Percentiles rank a stretch among this genome's conserved stretches.
phyloP scores from a whole-genome alignment of 2,113 vertebrate species.

The Cryptotis parvus region DNA sequence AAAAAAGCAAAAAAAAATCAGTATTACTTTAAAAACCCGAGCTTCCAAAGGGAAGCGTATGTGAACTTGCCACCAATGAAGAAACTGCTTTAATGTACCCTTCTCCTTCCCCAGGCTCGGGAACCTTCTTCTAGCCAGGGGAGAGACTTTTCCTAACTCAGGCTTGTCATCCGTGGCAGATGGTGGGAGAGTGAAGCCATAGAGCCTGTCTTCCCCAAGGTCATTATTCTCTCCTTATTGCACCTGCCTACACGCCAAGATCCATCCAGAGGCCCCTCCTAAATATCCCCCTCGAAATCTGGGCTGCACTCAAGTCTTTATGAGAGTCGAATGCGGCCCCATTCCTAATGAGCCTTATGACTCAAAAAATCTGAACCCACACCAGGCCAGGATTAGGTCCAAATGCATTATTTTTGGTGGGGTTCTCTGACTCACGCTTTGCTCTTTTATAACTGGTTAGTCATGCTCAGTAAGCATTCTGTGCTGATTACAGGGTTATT shows the following conservation, averaged over 20 bases:
- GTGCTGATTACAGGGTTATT: conserved; percentile 32
- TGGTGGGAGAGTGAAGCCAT: conserved; percentile 40
- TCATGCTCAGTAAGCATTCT: conserved; percentile 59
- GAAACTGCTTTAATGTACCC: neutral
- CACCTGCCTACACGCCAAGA: conserved; percentile 21
- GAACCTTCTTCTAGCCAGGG: conserved; percentile 1
- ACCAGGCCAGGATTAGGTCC: conserved; percentile 50
- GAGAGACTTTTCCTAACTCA: neutral
- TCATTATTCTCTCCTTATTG: neutral
- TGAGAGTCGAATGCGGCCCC: conserved; percentile 61
- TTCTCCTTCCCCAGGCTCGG: neutral
- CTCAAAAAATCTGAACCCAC: conserved; percentile 72
- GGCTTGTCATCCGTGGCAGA: conserved; percentile 35
- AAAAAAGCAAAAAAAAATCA: no score
- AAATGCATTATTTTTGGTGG: conserved; percentile 68
- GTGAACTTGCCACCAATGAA: neutral
- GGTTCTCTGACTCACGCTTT: conserved; percentile 72
- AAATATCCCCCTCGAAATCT: conserved; percentile 62
- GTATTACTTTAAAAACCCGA: no score
- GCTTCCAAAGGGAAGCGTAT: no score
- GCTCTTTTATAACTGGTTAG: conserved; percentile 66
- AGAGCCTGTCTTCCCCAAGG: neutral
- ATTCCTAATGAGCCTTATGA: conserved; percentile 69
- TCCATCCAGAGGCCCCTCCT: neutral
- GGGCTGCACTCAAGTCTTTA: conserved; percentile 62